phyloP scores from a whole-genome alignment of 1,140 invertebrate species.

The Cydia fagiglandana region DNA sequence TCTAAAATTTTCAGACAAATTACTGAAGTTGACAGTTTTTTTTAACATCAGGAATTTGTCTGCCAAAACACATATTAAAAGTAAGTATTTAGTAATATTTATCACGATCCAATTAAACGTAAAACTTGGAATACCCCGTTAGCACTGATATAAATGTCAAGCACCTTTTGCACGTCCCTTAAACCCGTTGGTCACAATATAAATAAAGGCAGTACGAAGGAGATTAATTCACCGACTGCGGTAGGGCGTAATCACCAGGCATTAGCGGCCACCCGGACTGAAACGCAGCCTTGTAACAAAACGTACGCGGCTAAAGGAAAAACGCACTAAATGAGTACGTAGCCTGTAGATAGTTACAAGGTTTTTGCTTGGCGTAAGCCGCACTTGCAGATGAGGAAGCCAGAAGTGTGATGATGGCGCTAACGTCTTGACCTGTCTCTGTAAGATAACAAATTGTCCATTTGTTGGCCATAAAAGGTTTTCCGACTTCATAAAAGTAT shows the following conservation, averaged over 20 bases:
- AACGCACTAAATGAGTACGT: neutral
- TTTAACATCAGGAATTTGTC: no score
- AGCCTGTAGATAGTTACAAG: neutral
- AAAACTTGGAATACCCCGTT: neutral
- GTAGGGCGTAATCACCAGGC: constrained; percentile 27
- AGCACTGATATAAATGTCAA: constrained; percentile 14
- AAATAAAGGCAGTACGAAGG: constrained; percentile 21
- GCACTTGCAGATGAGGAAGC: neutral
- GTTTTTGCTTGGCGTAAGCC: neutral
- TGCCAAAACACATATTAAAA: no score
- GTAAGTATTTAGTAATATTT: neutral
- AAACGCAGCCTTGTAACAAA: constrained; percentile 3
- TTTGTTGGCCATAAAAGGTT: neutral
- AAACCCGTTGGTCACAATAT: constrained; percentile 31
- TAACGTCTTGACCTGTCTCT: neutral
- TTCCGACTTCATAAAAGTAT: neutral
- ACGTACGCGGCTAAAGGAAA: neutral
- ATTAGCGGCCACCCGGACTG: constrained; percentile 26
- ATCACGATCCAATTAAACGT: neutral
- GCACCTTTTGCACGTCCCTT: constrained; percentile 14
- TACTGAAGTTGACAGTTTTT: no score
- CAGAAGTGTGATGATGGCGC: neutral
- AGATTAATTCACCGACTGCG: constrained; percentile 26
- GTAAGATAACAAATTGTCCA: neutral
- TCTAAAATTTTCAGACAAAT: no score